phyloP scores from a whole-genome alignment of 2,797 vertebrate species.

The Hoplostethus atlanticus region DNA sequence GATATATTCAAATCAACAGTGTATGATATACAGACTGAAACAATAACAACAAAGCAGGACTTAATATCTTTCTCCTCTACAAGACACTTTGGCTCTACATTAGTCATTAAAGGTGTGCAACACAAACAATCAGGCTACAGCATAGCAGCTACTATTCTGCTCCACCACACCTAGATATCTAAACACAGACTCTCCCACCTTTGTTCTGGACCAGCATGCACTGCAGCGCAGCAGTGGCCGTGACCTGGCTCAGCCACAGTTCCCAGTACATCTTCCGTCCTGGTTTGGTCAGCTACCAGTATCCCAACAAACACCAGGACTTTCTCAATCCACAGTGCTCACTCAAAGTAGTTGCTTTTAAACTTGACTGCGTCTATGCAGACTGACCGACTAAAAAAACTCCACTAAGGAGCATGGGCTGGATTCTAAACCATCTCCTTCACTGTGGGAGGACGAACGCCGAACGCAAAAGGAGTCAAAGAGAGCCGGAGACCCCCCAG shows the following conservation, averaged over 20 bases:
- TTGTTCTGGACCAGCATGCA: constrained; percentile 82
- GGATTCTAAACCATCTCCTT: constrained; percentile 35
- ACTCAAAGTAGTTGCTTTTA: constrained; percentile 15
- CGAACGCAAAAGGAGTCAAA: not conserved
- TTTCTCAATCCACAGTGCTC: constrained; percentile 2
- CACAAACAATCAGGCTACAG: too few species aligned
- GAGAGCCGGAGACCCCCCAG: constrained; percentile 37
- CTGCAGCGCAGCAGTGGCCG: constrained; percentile 78
- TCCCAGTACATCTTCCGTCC: constrained; percentile 85
- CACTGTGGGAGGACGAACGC: constrained; percentile 3
- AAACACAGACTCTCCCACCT: constrained; percentile 80
- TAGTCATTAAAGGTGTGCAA: not conserved
- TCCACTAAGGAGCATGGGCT: not conserved
- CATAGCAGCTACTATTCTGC: too few species aligned
- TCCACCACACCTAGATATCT: not conserved
- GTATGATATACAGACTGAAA: not conserved
- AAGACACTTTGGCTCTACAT: constrained; percentile 8
- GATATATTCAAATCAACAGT: too few species aligned
- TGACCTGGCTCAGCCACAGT: constrained; percentile 86
- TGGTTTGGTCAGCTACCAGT: constrained; percentile 22
- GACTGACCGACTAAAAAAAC: constrained; percentile 13
- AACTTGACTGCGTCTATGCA: constrained; percentile 3
- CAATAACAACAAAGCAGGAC: not conserved
- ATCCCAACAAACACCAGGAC: constrained; percentile 32
- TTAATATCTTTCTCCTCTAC: too few species aligned